Evolutionary conservation across 92 coral and sea anemone species (phyloP).

Genomic region (Phenganax marumi): DNA sequence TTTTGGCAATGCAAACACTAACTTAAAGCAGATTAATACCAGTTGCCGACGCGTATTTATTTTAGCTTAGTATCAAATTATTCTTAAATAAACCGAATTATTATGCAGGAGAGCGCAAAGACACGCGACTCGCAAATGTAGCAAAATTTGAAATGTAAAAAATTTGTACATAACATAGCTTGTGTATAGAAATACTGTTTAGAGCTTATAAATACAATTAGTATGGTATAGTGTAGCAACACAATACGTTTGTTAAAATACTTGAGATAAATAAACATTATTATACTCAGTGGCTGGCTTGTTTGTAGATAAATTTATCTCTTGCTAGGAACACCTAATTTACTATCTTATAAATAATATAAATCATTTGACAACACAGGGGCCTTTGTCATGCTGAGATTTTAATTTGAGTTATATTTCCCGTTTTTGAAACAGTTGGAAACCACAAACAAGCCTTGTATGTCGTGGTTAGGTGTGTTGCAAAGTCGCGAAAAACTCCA

Average conservation of each 20-base stretch:
- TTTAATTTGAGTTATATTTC: constrained; percentile 25
- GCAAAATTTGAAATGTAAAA: neutral
- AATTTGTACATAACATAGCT: neutral
- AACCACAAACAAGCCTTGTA: constrained; percentile 21
- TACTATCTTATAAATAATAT: neutral
- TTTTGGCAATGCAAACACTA: constrained; percentile 28
- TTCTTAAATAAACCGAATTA: constrained; percentile 11
- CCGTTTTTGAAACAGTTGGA: constrained; percentile 20
- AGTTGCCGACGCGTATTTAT: constrained; percentile 8
- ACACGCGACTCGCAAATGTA: constrained; percentile 1
- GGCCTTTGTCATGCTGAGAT: constrained; percentile 19
- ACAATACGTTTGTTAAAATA: constrained; percentile 19
- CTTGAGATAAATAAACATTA: constrained; percentile 17
- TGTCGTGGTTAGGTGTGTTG: neutral
- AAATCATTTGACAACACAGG: neutral
- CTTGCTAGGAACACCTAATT: neutral
- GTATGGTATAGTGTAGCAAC: constrained; percentile 7
- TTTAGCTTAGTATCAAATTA: constrained; percentile 28
- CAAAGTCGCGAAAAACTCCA: neutral
- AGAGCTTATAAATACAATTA: neutral
- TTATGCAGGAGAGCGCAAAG: neutral
- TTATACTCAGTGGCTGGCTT: constrained; percentile 2
- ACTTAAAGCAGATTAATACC: constrained; percentile 13
- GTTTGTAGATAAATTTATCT: constrained; percentile 15
- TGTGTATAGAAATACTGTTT: neutral